Percentiles rank a stretch among this genome's conserved stretches.
phyloP scores from a whole-genome alignment of 2,113 vertebrate genomes.

The Thinocorus orbignyianus region DNA sequence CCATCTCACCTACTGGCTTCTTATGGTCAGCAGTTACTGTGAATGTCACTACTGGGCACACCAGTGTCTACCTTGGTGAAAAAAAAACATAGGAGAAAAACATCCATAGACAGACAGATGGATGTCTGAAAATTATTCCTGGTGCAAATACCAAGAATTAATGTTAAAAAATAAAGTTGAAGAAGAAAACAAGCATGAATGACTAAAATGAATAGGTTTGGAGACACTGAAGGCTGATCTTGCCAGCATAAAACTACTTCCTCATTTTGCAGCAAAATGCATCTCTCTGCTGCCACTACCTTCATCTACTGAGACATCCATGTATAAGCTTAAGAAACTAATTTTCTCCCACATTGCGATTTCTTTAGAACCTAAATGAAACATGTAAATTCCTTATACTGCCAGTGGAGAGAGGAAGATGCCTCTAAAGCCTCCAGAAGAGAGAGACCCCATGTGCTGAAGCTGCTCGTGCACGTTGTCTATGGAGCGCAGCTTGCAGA shows the following conservation, averaged over 20 bases:
- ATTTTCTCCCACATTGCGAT: neutral
- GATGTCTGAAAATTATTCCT: neutral
- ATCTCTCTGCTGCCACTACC: neutral
- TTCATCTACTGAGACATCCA: neutral
- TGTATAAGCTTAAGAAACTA: neutral
- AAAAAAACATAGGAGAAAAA: neutral
- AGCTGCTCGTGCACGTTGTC: neutral
- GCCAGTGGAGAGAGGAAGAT: neutral
- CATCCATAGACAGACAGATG: neutral
- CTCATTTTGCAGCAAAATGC: neutral
- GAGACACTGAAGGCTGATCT: neutral
- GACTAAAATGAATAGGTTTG: neutral
- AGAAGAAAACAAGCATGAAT: neutral
- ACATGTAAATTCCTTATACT: neutral
- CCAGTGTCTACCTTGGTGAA: neutral
- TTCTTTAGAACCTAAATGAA: neutral
- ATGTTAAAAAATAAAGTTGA: neutral
- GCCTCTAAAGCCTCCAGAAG: neutral
- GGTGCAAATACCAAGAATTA: neutral
- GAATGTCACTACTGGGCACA: neutral
- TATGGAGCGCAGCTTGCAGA: neutral
- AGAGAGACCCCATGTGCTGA: neutral
- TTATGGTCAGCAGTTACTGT: neutral
- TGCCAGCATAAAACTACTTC: neutral
- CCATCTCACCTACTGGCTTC: neutral